Evolutionary conservation across 2,113 vertebrate genomes (phyloP).

Genomic region (Rhombomys opimus): DNA sequence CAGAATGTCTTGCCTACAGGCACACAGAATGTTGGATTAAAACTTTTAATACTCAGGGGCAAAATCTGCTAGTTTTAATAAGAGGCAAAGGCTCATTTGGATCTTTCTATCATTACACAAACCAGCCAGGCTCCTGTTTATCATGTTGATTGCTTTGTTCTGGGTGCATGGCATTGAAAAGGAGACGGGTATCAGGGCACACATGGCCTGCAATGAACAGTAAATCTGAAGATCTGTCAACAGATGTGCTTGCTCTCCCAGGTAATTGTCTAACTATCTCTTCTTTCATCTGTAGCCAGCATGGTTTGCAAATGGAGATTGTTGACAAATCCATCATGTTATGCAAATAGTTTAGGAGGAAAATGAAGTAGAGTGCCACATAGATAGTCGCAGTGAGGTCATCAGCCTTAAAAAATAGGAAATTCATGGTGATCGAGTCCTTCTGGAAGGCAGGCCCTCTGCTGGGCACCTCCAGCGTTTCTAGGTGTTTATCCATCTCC

Average conservation of each 20-base stretch:
- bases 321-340: slow-evolving; percentile 73
- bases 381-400: neutral
- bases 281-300: slow-evolving; percentile 75
- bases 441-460: neutral
- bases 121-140: slow-evolving; percentile 58
- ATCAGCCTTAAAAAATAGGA: neutral
- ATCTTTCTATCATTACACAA: slow-evolving; percentile 55
- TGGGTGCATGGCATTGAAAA: neutral
- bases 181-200: slow-evolving; percentile 26
- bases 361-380: neutral
- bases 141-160: slow-evolving; percentile 73
- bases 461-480: neutral
- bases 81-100: slow-evolving; percentile 78
- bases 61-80: slow-evolving; percentile 81
- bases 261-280: slow-evolving; percentile 76
- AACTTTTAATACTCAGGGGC: slow-evolving; percentile 81
- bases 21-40: slow-evolving; percentile 80
- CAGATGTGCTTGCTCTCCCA: slow-evolving; percentile 50
- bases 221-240: slow-evolving; percentile 76
- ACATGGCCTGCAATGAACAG: neutral
- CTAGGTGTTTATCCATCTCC: neutral
- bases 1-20: slow-evolving; percentile 80
- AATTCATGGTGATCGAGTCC: neutral
- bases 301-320: slow-evolving; percentile 68
- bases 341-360: slow-evolving; percentile 60